Conservation (phyloP, 2,888 invertebrate genomes). For the Aleiodes testaceus region DNA sequence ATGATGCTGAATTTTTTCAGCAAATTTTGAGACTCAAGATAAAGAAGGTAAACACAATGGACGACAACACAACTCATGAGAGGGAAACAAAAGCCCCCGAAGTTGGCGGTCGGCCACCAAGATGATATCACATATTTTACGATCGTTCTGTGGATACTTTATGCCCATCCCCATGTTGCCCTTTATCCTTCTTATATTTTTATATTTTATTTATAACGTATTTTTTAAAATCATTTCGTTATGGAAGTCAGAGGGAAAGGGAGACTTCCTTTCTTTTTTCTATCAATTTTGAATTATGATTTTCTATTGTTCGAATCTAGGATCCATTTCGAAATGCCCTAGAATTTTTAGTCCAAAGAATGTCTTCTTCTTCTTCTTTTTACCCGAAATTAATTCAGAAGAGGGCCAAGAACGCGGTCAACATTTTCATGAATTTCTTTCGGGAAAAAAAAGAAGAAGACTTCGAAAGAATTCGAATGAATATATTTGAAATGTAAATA, state of each 20-base stretch:
- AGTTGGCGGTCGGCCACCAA: constrained; percentile 51
- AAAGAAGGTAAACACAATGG: constrained; percentile 65
- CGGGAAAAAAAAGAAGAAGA: no score
- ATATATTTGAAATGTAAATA: constrained; percentile 67
- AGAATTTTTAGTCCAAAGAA: no score
- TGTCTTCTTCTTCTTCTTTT: no score
- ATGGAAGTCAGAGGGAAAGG: neutral
- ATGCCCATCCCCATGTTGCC: constrained; percentile 45
- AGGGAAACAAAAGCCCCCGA: constrained; percentile 61
- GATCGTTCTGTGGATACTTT: constrained; percentile 65
- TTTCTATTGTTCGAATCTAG: constrained; percentile 7
- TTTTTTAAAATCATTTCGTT: neutral
- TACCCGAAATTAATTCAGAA: no score
- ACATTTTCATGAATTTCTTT: constrained; percentile 46
- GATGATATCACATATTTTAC: constrained; percentile 69
- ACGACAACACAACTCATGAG: constrained; percentile 58
- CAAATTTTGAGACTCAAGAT: constrained; percentile 34
- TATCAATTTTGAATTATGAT: constrained; percentile 24
- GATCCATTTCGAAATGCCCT: neutral
- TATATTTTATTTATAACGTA: constrained; percentile 17
- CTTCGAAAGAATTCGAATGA: constrained; percentile 26
- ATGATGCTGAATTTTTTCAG: neutral
- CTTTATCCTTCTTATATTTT: constrained; percentile 29
- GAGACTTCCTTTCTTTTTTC: constrained; percentile 10
- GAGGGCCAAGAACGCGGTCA: constrained; percentile 13